Conservation (phyloP, 2,113 vertebrate genomes). For the Ciconia stormi region DNA sequence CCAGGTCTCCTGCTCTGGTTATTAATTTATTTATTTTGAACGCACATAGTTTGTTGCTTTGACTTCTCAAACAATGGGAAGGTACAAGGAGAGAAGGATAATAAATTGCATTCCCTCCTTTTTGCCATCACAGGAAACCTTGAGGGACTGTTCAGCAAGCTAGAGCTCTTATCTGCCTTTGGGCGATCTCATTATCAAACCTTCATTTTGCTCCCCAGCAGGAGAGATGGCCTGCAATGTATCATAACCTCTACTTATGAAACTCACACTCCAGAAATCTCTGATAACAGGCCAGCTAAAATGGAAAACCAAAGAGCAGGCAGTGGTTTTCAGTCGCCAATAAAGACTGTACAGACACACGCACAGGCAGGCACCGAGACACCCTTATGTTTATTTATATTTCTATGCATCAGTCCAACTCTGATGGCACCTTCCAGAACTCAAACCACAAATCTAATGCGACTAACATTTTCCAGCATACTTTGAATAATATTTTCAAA, state of each 20-base stretch:
- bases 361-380: not conserved
- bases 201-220: slow-evolving; percentile 72
- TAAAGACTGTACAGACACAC: not conserved
- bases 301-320: slow-evolving; percentile 61
- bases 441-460: not conserved
- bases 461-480: not conserved
- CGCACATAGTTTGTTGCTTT: not conserved
- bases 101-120: slow-evolving; percentile 71
- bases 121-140: slow-evolving; percentile 65
- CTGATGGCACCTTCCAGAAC: not conserved
- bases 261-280: slow-evolving; percentile 71
- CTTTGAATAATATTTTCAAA: not conserved
- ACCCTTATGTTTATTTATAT: not conserved
- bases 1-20: not conserved
- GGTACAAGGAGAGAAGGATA: slow-evolving; percentile 53
- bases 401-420: not conserved
- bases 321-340: slow-evolving; percentile 14
- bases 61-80: slow-evolving; percentile 45
- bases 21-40: slow-evolving; percentile 60
- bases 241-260: slow-evolving; percentile 79
- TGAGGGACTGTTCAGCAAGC: slow-evolving; percentile 72
- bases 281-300: slow-evolving; percentile 70
- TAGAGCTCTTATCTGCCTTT: slow-evolving; percentile 72
- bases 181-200: slow-evolving; percentile 73
- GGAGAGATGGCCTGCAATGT: slow-evolving; percentile 72